Percentiles rank a stretch among this genome's conserved stretches.
These are phyloP conservation scores for Amaurobius ferox DNA, from an alignment of 2,888 invertebrate species.

Conservation along the genomic window DNA sequence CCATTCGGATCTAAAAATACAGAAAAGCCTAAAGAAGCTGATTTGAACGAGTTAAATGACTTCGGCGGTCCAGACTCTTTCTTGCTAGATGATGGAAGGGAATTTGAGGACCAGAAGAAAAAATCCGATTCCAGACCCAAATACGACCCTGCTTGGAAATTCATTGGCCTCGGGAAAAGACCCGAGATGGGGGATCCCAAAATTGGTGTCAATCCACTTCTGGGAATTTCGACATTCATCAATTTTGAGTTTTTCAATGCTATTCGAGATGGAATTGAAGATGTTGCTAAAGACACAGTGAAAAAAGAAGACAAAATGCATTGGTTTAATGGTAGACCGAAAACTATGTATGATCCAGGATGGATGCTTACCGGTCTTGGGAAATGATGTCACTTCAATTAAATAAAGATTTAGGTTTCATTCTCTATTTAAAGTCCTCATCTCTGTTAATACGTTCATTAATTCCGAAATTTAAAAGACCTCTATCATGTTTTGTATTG, in stretches of 20 bases:
- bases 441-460: too few species aligned
- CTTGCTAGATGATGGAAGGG: background rate
- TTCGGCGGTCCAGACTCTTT: background rate
- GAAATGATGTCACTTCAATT: too few species aligned
- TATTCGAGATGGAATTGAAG: conserved; percentile 34
- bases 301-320: conserved; percentile 37
- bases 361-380: conserved; percentile 70
- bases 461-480: too few species aligned
- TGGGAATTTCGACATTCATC: conserved; percentile 43
- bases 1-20: background rate
- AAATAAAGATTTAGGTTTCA: too few species aligned
- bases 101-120: conserved; percentile 7
- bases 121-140: conserved; percentile 57
- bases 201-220: conserved; percentile 19
- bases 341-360: conserved; percentile 58
- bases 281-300: conserved; percentile 28
- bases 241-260: conserved; percentile 63
- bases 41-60: conserved; percentile 44
- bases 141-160: conserved; percentile 68
- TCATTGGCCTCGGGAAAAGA: conserved; percentile 68
- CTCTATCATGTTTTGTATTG: too few species aligned
- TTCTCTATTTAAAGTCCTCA: too few species aligned
- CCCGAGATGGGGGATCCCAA: background rate
- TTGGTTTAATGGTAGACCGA: conserved; percentile 30
- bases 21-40: background rate